Conservation (phyloP, 2,888 invertebrate genomes). For the Schrankia costaestrigalis region DNA sequence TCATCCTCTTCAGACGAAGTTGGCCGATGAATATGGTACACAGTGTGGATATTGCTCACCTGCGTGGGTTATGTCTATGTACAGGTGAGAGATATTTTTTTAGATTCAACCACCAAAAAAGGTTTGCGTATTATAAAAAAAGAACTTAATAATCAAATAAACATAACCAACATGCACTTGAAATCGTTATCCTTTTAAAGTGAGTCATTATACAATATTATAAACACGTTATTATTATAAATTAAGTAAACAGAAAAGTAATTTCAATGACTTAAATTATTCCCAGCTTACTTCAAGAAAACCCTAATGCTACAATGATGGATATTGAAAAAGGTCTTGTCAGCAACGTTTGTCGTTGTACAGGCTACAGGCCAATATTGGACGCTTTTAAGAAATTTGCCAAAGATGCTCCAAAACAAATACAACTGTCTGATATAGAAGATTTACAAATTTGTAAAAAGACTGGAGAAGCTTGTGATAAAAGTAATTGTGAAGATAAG, state of each 20-base stretch:
- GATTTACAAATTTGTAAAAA: conserved; percentile 51
- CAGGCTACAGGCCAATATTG: conserved; percentile 88
- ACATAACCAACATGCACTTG: too few species aligned
- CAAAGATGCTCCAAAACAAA: conserved; percentile 73
- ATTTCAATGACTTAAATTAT: background rate
- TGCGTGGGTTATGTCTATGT: conserved; percentile 87
- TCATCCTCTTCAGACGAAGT: conserved; percentile 81
- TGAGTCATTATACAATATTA: too few species aligned
- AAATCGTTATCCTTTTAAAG: too few species aligned
- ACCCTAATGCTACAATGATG: conserved; percentile 30
- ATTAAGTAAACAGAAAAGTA: too few species aligned
- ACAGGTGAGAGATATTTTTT: conserved; percentile 61
- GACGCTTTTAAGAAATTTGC: conserved; percentile 89
- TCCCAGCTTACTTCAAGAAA: conserved; percentile 19
- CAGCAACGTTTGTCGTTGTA: conserved; percentile 89
- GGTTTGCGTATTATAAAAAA: too few species aligned
- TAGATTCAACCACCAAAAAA: too few species aligned
- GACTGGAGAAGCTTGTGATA: conserved; percentile 41
- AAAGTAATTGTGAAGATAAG: conserved; percentile 52
- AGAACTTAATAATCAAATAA: too few species aligned
- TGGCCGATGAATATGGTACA: conserved; percentile 82
- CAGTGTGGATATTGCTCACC: conserved; percentile 88
- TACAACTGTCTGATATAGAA: conserved; percentile 70
- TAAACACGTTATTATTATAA: too few species aligned
- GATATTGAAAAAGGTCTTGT: conserved; percentile 87